These are phyloP conservation scores for Orthosia cruda DNA, from an alignment of 2,888 invertebrate genomes.

Conservation along the genomic window DNA sequence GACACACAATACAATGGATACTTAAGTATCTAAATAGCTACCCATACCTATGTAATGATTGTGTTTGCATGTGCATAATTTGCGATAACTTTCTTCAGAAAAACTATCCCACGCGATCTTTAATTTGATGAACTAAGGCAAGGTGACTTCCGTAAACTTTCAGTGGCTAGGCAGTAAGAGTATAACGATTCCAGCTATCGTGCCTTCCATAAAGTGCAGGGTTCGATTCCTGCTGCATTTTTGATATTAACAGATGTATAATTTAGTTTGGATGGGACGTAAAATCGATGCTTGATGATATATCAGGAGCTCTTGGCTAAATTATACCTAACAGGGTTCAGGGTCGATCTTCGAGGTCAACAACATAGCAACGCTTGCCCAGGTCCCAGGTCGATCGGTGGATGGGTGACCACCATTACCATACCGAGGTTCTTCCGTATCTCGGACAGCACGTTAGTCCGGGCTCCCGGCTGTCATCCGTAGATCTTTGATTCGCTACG, in stretches of 20 bases:
- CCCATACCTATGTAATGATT: not conserved
- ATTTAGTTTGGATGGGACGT: not conserved
- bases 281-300: not conserved
- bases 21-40: not conserved
- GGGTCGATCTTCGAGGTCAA: too few relatives aligned
- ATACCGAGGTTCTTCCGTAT: too few relatives aligned
- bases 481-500: too few relatives aligned
- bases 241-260: not conserved
- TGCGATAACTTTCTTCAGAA: conserved; percentile 31
- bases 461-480: too few relatives aligned
- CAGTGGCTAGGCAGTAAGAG: not conserved
- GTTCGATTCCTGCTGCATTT: conserved; percentile 2
- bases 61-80: conserved; percentile 15
- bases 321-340: too few relatives aligned
- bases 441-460: too few relatives aligned
- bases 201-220: not conserved
- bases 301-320: too few relatives aligned
- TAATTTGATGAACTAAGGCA: conserved; percentile 16
- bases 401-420: too few relatives aligned
- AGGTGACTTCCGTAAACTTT: not conserved
- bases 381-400: too few relatives aligned
- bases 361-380: too few relatives aligned
- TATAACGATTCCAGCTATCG: not conserved
- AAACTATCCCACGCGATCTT: conserved; percentile 16
- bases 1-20: not conserved